Evolutionary conservation across 2,113 vertebrate genomes (phyloP), one percentile per base, ranked within the genome.

Genomic region (Hyperoodon ampullatus): DNA sequence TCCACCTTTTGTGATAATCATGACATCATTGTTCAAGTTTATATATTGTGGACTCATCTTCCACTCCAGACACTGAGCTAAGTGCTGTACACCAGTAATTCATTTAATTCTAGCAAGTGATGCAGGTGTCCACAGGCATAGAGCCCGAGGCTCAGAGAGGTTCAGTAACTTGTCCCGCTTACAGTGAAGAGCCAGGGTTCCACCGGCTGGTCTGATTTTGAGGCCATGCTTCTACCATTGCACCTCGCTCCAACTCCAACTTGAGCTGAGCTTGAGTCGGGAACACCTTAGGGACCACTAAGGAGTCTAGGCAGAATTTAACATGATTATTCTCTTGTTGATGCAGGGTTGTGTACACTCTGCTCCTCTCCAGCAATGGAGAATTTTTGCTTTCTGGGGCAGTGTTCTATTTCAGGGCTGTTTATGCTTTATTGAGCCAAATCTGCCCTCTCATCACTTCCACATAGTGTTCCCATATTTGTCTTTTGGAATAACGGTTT

Each of bases 211-310:
- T 42, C 9, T 35, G 75, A 33, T 28, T 78, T 39, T 0, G 3
- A 42, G 80, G 26, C 50, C 12, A 1, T 24, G 1, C 6, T 23
- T 35, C 14, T 14, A 13, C 4, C 12, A 2, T 0, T 4, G n/a
- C 6, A 26, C 71, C 24, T 19, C 23, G 3, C 6, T 39, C 39
- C 18, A 10, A 2, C 15, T 58, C 39, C 12, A 6, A 8, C 1
- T 35, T 61, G 75, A 39, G 39, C 47, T 0, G 0, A 30, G 26
- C 23, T 42, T 63, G 72, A 47, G 6, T 21, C 0, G 14, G 50
- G 44, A 42, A 26, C 24, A 15, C 15, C 8, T 21, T 9, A 2
- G 33, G 50, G 65, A 85, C 50, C 10, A 26, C 10, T 53, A 30
- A 21, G 1, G 14, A 90, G 19, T 33, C 10, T 5, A 44, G 66